Evolutionary conservation across 2,797 vertebrate species (phyloP), one percentile per base, ranked within the genome.

Genomic region (Nothura maculosa): DNA sequence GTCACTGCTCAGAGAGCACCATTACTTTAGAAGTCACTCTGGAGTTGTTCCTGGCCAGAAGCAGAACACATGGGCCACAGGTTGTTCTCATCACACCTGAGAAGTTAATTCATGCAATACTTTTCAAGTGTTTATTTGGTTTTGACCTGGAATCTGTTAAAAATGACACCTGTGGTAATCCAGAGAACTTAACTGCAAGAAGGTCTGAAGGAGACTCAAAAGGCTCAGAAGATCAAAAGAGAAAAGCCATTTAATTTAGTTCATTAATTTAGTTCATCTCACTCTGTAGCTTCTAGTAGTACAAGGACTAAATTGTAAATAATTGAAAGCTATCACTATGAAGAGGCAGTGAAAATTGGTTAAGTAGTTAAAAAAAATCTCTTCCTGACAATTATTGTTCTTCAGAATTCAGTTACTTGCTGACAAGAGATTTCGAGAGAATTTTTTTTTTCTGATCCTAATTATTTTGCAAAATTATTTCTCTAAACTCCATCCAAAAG

Each of bases 291-390:
- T 93, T 73, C 81, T 40, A 48, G 30, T 18, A 78, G 36, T 43
- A 70, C 30, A 13, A 22, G 25, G 55, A 80, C 55, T 63, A 70
- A 84, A 67, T 2, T 43, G 25, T 84, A 92, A 89, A 76, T 85
- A 94, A 92, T n/a, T 87, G 77, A 93, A 87, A 83, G 9, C 7
- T 63, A 69, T 19, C 18, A 47, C 60, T 12, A 91, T 72, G 85
- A 91, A 76, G 38, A 76, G 58, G 82, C 73, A 57, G 88, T 67
- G 38, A 78, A 69, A 89, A 91, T 62, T 30, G 92, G 77, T 91
- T 84, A 79, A 83, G 45, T 54, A 92, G 63, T 10, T 45, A 60
- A 8, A 8, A 14, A 14, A 9, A 72, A 73, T 61, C 21, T 75
- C 76, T 54, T 78, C 45, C 34, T 47, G 24, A 15, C 17, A 7